A percentile compares a stretch with the other conserved stretches of the same genome.
Conservation (phyloP, 2,888 invertebrate genomes). For the Ferdinandea cuprea region DNA sequence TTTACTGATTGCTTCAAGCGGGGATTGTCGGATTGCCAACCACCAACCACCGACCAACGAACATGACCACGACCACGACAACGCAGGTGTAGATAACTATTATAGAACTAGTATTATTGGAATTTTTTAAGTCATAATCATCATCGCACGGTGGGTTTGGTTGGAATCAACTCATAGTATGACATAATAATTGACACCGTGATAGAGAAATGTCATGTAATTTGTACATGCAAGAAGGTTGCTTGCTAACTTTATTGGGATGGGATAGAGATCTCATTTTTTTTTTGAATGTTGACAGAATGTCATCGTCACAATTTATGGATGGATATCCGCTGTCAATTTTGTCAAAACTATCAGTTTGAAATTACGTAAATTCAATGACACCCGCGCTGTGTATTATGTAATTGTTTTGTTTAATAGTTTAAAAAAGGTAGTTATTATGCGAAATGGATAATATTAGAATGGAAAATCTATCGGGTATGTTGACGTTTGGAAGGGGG, state of each 20-base stretch:
- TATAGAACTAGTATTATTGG: constrained; percentile 1
- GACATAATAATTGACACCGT: constrained; percentile 58
- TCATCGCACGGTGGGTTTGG: too few species aligned
- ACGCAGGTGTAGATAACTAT: constrained; percentile 4
- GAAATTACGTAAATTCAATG: constrained; percentile 1
- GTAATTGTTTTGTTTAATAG: constrained; percentile 26
- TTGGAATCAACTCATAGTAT: constrained; percentile 15
- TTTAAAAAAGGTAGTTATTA: neutral
- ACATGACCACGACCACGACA: too few species aligned
- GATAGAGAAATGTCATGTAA: constrained; percentile 60
- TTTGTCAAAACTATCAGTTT: constrained; percentile 35
- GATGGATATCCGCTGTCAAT: constrained; percentile 34
- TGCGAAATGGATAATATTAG: neutral
- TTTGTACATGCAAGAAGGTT: constrained; percentile 5
- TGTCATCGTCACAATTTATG: too few species aligned
- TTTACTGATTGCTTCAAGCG: constrained; percentile 31
- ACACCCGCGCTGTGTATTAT: constrained; percentile 16
- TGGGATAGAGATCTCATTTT: too few species aligned
- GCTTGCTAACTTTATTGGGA: constrained; percentile 4
- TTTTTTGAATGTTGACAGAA: constrained; percentile 31
- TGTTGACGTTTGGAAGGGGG: too few species aligned
- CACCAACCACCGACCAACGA: too few species aligned
- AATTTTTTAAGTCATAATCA: constrained; percentile 6
- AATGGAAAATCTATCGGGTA: too few species aligned
- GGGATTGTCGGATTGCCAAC: too few species aligned